phyloP scores from a whole-genome alignment of 2,888 invertebrate species.

The Drosophila borealis region DNA sequence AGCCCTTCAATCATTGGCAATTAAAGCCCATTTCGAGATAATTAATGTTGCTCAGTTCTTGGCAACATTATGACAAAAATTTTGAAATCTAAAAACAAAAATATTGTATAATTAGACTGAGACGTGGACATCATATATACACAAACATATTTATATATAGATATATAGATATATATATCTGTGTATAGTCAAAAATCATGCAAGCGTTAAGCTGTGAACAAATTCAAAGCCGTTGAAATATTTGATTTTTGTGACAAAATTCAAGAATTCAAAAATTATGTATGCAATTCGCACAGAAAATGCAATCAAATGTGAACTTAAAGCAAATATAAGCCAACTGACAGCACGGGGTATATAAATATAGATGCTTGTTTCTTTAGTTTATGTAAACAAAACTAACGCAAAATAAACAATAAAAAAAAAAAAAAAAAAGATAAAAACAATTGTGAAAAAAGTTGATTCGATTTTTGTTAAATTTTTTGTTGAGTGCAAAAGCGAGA shows the following conservation, averaged over 20 bases:
- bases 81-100: conserved; percentile 20
- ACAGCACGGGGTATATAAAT: conserved; percentile 28
- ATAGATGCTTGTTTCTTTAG: conserved; percentile 22
- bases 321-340: neutral
- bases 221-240: conserved; percentile 41
- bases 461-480: conserved; percentile 28
- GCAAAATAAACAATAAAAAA: neutral
- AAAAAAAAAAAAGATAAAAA: neutral
- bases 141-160: conserved; percentile 2
- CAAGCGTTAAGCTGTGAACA: conserved; percentile 63
- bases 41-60: conserved; percentile 52
- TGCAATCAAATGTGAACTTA: conserved; percentile 6
- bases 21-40: conserved; percentile 54
- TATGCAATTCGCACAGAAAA: conserved; percentile 2
- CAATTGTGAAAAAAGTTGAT: conserved; percentile 9
- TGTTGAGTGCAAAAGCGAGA: conserved; percentile 25
- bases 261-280: conserved; percentile 2
- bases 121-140: conserved; percentile 7
- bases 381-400: conserved; percentile 7
- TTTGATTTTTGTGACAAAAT: conserved; percentile 15
- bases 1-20: conserved; percentile 45
- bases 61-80: conserved; percentile 54
- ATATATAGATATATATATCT: conserved; percentile 9
- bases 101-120: conserved; percentile 53
- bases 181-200: conserved; percentile 25